Conservation (phyloP, 2,797 vertebrate genomes). For the Sebastiscus albofasciatus region DNA sequence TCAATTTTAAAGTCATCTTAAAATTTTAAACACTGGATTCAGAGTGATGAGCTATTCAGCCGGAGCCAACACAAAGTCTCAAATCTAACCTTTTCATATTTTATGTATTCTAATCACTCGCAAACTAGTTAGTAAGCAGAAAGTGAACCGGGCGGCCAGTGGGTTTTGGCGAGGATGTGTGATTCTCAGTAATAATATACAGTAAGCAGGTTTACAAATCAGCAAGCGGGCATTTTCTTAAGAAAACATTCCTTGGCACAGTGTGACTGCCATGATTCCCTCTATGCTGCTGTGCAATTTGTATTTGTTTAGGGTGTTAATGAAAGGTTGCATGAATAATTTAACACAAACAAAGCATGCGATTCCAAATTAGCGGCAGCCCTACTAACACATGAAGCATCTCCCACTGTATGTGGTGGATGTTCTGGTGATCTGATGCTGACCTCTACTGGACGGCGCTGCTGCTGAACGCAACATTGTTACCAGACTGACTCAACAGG, state of each 20-base stretch:
- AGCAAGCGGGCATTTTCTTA: conserved; percentile 46
- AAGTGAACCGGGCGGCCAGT: background rate
- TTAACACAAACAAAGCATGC: conserved; percentile 71
- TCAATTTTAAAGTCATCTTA: conserved; percentile 28
- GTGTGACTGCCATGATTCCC: conserved; percentile 47
- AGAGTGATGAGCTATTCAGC: conserved; percentile 33
- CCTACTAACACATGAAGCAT: conserved; percentile 12
- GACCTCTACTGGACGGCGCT: conserved; percentile 72
- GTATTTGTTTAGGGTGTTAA: conserved; percentile 72
- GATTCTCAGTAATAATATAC: conserved; percentile 13
- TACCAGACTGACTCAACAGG: background rate
- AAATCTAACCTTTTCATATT: conserved; percentile 33
- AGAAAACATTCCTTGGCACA: conserved; percentile 51
- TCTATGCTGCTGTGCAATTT: conserved; percentile 56
- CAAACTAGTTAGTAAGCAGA: conserved; percentile 42
- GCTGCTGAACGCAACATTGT: background rate
- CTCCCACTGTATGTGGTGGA: background rate
- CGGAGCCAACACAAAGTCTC: conserved; percentile 32
- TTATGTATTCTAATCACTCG: conserved; percentile 37
- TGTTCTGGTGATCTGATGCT: conserved; percentile 62
- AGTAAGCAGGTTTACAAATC: conserved; percentile 35
- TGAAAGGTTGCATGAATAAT: conserved; percentile 76
- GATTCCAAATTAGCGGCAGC: conserved; percentile 43
- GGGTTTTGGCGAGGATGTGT: background rate
- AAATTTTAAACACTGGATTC: conserved; percentile 32